Percentiles rank a stretch among this genome's conserved stretches.
phyloP scores from a whole-genome alignment of 2,888 invertebrate genomes.

The Caenorhabditis plicata region DNA sequence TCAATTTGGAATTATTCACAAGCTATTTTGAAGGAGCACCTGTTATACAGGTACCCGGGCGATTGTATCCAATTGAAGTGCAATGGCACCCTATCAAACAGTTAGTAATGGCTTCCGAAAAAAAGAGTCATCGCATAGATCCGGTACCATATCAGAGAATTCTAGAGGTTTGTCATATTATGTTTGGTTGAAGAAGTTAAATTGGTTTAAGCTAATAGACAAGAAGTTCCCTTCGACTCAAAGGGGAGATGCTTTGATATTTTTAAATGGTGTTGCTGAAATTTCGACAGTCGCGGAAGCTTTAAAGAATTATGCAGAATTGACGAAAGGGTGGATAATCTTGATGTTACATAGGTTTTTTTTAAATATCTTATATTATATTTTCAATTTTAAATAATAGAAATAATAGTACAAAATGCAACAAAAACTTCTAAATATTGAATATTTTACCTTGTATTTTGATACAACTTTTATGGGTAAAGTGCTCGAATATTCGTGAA shows the following conservation, averaged over 20 bases:
- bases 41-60: slow-evolving; percentile 87
- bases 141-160: slow-evolving; percentile 89
- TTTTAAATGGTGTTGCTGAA: slow-evolving; percentile 77
- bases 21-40: slow-evolving; percentile 85
- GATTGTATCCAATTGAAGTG: slow-evolving; percentile 87
- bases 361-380: not conserved
- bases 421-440: too few relatives aligned
- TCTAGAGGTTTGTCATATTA: slow-evolving; percentile 72
- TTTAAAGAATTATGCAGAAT: slow-evolving; percentile 75
- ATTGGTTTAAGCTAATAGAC: slow-evolving; percentile 75
- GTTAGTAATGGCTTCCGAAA: slow-evolving; percentile 68
- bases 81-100: slow-evolving; percentile 77
- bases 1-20: slow-evolving; percentile 90
- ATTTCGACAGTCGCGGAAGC: slow-evolving; percentile 63
- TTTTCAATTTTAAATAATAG: not conserved
- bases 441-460: too few relatives aligned
- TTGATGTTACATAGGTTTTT: slow-evolving; percentile 80
- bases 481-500: too few relatives aligned
- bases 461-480: too few relatives aligned
- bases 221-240: slow-evolving; percentile 82
- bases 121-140: slow-evolving; percentile 77
- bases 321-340: slow-evolving; percentile 84
- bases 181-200: not conserved
- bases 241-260: slow-evolving; percentile 89
- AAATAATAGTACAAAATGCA: too few relatives aligned